Base-by-base conservation (phyloP, 2,888 invertebrate species). In the Platycnemis pennipes region DNA sequence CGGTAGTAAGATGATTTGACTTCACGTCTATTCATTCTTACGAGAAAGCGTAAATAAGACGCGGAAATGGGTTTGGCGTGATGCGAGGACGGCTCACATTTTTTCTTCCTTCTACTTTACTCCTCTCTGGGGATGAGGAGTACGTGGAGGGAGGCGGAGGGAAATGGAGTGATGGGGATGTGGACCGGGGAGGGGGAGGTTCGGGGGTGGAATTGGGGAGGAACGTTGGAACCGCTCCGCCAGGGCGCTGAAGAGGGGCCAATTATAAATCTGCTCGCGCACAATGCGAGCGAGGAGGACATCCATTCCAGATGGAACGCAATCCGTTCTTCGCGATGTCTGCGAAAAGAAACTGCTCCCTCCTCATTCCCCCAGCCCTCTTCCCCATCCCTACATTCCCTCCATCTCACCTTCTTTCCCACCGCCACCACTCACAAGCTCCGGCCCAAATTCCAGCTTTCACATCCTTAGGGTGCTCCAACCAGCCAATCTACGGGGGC, bases 291-390 rank as follows among this genome's bases (percentile, higher is more conserved):
- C 56, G 56, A 31, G 37, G 37, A 19, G 56, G 89, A 44, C 63
- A 91, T 91, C 91, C 91, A 91, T 91, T 91, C 91, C 91, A 91
- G 91, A 56, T 69, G 91, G 91, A 91, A 91, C 91, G 91, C 91
- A 91, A 91, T 91, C 91, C 63, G 91, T 91, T 91, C 91, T 91
- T 91, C 44, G 2, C 56, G 77, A 63, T 91, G 91, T 69, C 91
- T 44, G 63, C 63, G 69, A 91, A 91, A 91, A 91, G 91, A 91
- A 91, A 91, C 91, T 91, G 91, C 91, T 42, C 7, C 46, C 37
- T 26, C n/a, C 46, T n/a, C 11, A 19, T n/a, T 45, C 46, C 46
- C 16, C 45, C 44, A 49, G 49, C 7, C 7, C 7, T 16, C 49
- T 16, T 11, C 19, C 63, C 26, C 63, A 26, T 63, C 63, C 63